A percentile compares a stretch with the other conserved stretches of the same genome.
phyloP scores from a whole-genome alignment of 1,140 invertebrate genomes.

The Heliconius nattereri region DNA sequence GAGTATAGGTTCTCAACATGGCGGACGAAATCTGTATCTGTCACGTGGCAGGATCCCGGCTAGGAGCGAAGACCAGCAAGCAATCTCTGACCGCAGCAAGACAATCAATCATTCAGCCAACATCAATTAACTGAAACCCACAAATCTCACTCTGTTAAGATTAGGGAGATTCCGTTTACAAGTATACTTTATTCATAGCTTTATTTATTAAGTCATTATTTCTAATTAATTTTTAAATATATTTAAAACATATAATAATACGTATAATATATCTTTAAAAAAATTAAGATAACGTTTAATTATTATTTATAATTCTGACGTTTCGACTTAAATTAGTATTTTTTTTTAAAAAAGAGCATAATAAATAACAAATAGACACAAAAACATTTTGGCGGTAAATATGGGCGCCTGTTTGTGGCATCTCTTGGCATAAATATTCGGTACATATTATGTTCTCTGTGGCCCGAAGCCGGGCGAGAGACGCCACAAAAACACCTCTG shows the following conservation, averaged over 20 bases:
- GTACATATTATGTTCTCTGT: conserved; percentile 64
- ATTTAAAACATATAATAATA: too few species aligned
- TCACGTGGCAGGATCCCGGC: background rate
- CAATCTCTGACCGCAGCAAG: conserved; percentile 33
- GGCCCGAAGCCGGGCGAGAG: conserved; percentile 55
- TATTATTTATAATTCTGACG: background rate
- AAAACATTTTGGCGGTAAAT: conserved; percentile 58
- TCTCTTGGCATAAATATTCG: conserved; percentile 69
- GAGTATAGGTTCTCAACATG: background rate
- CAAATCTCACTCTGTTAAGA: conserved; percentile 1
- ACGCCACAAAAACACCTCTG: conserved; percentile 73
- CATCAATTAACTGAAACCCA: conserved; percentile 51
- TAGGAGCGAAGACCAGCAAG: conserved; percentile 12
- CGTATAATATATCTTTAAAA: too few species aligned
- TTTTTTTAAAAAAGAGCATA: too few species aligned
- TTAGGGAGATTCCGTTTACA: background rate
- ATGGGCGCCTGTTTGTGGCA: conserved; percentile 64
- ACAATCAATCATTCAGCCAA: conserved; percentile 54
- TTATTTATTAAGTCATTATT: background rate
- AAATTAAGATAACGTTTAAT: too few species aligned
- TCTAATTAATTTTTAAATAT: too few species aligned
- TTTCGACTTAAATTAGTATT: background rate
- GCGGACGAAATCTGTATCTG: background rate
- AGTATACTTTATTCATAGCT: background rate
- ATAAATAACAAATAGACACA: conserved; percentile 51